A percentile compares a stretch with the other conserved stretches of the same genome.
Conservation (phyloP, 1,140 invertebrate genomes). For the Latrodectus geometricus region DNA sequence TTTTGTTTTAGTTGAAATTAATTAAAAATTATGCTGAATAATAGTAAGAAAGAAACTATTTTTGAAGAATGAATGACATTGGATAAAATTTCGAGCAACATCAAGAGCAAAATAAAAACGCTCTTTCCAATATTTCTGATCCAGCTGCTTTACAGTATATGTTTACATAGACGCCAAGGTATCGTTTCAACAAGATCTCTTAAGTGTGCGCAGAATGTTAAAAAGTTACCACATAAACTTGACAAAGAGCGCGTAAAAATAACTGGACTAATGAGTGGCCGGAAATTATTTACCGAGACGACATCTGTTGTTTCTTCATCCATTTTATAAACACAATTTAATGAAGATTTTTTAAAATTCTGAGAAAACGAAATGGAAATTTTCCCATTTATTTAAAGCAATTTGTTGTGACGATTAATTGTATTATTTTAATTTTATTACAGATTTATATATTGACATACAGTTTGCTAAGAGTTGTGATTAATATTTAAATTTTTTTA, state of each 20-base stretch:
- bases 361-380: too few species aligned
- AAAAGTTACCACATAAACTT: slow-evolving; percentile 40
- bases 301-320: slow-evolving; percentile 17
- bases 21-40: too few species aligned
- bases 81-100: not conserved
- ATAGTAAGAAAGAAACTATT: too few species aligned
- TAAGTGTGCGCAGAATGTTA: slow-evolving; percentile 13
- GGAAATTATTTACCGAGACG: not conserved
- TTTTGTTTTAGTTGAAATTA: too few species aligned
- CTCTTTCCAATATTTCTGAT: not conserved
- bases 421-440: too few species aligned
- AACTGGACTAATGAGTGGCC: slow-evolving; percentile 12
- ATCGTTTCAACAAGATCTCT: not conserved
- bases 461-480: too few species aligned
- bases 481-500: too few species aligned
- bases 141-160: not conserved
- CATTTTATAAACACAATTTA: not conserved
- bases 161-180: slow-evolving; percentile 39
- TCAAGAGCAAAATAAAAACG: not conserved
- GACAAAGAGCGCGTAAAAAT: slow-evolving; percentile 36
- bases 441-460: too few species aligned
- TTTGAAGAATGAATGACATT: not conserved
- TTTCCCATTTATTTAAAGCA: too few species aligned
- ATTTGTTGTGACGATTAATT: too few species aligned
- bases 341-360: too few species aligned